Percentiles rank a stretch among this genome's conserved stretches.
Evolutionary conservation across 2,888 invertebrate genomes (phyloP).

Genomic region (Poecilobothrus nobilitatus): DNA sequence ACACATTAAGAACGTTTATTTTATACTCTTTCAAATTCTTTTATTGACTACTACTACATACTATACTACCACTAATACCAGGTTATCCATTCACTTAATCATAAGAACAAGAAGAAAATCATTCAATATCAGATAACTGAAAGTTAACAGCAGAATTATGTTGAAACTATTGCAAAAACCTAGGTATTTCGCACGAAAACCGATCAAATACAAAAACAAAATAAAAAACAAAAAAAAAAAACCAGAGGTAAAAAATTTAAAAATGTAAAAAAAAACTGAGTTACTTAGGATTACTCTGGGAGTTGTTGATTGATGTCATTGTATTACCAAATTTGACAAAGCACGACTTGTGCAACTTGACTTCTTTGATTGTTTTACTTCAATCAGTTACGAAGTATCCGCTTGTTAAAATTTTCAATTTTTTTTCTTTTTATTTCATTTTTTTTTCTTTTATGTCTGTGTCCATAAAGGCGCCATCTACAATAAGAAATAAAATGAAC

Average conservation of each 20-base stretch:
- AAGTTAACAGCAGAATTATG: too few relatives aligned
- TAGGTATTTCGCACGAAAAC: not conserved
- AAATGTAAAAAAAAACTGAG: not conserved
- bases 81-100: too few relatives aligned
- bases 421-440: not conserved
- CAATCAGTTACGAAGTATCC: slow-evolving; percentile 1
- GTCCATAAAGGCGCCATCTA: not conserved
- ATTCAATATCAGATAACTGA: too few relatives aligned
- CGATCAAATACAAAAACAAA: not conserved
- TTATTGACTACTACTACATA: too few relatives aligned
- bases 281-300: not conserved
- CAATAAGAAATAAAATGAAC: too few relatives aligned
- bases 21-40: too few relatives aligned
- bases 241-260: too few relatives aligned
- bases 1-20: too few relatives aligned
- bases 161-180: not conserved
- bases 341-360: slow-evolving; percentile 4
- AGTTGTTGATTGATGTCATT: not conserved
- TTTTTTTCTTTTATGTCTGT: not conserved
- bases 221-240: too few relatives aligned
- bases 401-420: not conserved
- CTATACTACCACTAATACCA: too few relatives aligned
- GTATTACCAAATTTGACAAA: slow-evolving; percentile 6
- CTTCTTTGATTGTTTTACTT: slow-evolving; percentile 2
- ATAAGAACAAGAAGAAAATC: too few relatives aligned